These are phyloP conservation scores for Yponomeuta cagnagella DNA, from an alignment of 2,888 invertebrate genomes.

Conservation along the genomic window DNA sequence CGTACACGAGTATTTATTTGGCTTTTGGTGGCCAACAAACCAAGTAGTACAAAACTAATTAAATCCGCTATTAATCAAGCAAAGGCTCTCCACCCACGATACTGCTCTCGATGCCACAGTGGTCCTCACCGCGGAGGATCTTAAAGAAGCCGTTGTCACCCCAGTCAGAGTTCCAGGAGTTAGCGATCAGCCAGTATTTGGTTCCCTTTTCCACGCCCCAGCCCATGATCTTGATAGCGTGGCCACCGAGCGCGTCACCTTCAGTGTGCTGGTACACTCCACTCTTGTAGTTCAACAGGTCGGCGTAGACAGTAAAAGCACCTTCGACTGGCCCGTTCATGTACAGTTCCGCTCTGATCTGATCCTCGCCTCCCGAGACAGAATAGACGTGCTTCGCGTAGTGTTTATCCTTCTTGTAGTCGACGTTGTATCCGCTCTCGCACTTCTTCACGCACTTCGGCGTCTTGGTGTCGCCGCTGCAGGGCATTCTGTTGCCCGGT, in stretches of 20 bases:
- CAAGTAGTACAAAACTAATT: no score
- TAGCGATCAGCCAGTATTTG: slow-evolving; percentile 93
- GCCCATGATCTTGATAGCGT: slow-evolving; percentile 92
- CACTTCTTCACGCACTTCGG: slow-evolving; percentile 86
- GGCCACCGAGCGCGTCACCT: slow-evolving; percentile 86
- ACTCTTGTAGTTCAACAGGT: slow-evolving; percentile 88
- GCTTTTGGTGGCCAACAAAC: no score
- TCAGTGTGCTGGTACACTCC: slow-evolving; percentile 82
- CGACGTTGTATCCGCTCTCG: slow-evolving; percentile 78
- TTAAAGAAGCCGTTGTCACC: slow-evolving; percentile 92
- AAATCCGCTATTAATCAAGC: slow-evolving; percentile 18
- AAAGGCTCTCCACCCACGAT: slow-evolving; percentile 82
- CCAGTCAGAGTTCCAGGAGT: slow-evolving; percentile 97
- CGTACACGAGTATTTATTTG: no score
- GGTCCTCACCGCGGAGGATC: slow-evolving; percentile 86
- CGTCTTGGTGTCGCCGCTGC: slow-evolving; percentile 80
- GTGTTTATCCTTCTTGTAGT: slow-evolving; percentile 84
- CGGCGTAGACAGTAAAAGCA: slow-evolving; percentile 90
- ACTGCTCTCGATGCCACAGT: slow-evolving; percentile 84
- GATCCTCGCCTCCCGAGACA: slow-evolving; percentile 74
- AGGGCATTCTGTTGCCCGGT: slow-evolving; percentile 84
- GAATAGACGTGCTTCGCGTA: slow-evolving; percentile 81
- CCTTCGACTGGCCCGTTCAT: slow-evolving; percentile 93
- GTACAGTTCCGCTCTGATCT: slow-evolving; percentile 89
- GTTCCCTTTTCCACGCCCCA: slow-evolving; percentile 88